Base-by-base conservation (phyloP, 1,140 invertebrate genomes). In the Apocrypta bakeri region DNA sequence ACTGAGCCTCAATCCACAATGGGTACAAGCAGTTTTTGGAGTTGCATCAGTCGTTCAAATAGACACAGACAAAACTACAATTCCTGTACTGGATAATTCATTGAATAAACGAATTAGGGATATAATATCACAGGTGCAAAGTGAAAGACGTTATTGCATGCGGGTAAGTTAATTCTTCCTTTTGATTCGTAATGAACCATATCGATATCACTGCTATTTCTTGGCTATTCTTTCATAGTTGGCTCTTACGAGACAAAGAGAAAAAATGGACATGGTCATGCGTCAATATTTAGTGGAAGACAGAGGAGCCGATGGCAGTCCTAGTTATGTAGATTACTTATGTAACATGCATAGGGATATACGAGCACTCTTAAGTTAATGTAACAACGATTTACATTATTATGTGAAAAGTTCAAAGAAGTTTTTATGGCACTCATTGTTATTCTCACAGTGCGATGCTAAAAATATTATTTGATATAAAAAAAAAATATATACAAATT, bases 321-420 rank as follows among this genome's bases (percentile, higher is more conserved):
- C 95, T 69, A 98, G 97, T 66, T 99, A 99, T 91, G 98, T 99
- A 1, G 99, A 99, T 92, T 99, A 98, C 92, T 94, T 99, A 56
- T 99, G 98, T 94, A 97, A 99, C 92, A 96, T 99, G 92, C 98
- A 99, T 94, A 99, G 98, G 94, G 98, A 99, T 94, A 99, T 99
- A 88, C 94, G 98, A 81, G 93, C 94, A 82, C 92, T 98, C 81
- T 93, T 98, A 89, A 96, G 93, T 92, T 95, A 95, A 90, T 92
- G 85, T 88, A 83, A 84, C 63, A 25, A n/a, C 27, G 27, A 64
- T 42, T 63, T 40, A 56, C 24, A 42, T 68, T 29, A 17, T 6
- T 29, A 17, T 6, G n/a, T 48, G n/a, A 24, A 64, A 61, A 63
- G 17, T 73, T 48, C 27, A 17, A 48, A 24, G 48, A 63, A 66